Percentiles rank a stretch among this genome's conserved stretches.
Evolutionary conservation across 1,140 invertebrate species (phyloP).

Genomic region (Trichomalopsis sarcophagae): DNA sequence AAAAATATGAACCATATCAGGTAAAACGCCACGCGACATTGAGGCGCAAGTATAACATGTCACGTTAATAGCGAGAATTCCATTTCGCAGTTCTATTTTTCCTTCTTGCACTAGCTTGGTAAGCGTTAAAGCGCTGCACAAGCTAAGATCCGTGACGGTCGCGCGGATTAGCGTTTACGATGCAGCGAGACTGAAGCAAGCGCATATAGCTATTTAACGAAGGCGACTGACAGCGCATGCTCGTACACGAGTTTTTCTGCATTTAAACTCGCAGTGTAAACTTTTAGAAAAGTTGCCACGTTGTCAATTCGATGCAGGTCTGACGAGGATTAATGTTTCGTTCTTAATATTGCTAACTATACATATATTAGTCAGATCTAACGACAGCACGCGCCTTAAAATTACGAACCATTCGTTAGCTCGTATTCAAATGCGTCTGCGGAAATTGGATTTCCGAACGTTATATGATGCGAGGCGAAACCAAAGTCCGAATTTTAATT

Average conservation of each 20-base stretch:
- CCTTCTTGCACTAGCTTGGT: not conserved
- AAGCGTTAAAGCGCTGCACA: not conserved
- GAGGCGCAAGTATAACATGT: not conserved
- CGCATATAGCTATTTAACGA: not conserved
- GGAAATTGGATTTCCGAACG: slow-evolving; percentile 12
- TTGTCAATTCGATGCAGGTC: not conserved
- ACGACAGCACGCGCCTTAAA: not conserved
- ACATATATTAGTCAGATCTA: no score
- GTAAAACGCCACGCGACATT: not conserved
- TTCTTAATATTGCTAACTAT: no score
- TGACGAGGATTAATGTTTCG: no score
- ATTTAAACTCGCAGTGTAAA: not conserved
- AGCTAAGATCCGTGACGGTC: not conserved
- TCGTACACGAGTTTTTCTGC: not conserved
- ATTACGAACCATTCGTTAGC: not conserved
- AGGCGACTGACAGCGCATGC: not conserved
- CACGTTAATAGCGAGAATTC: not conserved
- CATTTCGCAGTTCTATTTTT: not conserved
- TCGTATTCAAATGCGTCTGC: not conserved
- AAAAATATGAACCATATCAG: not conserved
- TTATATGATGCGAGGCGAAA: not conserved
- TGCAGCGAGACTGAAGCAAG: not conserved
- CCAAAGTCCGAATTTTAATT: not conserved
- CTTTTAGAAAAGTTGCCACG: not conserved
- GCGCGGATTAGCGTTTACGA: not conserved